These are phyloP conservation scores for Chinchilla lanigera DNA, from an alignment of 2,113 vertebrate species.

Conservation along the genomic window DNA sequence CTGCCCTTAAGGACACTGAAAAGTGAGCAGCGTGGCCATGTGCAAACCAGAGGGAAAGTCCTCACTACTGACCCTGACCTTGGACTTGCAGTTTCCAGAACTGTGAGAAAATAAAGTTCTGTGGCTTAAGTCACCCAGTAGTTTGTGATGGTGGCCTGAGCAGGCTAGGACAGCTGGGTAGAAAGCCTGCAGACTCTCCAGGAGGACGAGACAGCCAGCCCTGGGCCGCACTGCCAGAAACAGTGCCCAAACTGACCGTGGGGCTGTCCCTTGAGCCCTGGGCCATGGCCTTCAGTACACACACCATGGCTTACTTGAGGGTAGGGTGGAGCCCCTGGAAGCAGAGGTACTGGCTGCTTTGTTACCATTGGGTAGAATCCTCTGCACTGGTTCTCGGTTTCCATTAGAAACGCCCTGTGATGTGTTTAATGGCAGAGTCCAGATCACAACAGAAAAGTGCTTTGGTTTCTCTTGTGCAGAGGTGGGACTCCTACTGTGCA, in stretches of 20 bases:
- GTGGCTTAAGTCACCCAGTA: no score
- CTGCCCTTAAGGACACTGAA: not conserved
- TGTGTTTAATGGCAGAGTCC: not conserved
- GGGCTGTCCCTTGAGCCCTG: no score
- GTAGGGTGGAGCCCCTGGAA: accelerated
- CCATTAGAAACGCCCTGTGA: not conserved
- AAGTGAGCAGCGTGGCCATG: not conserved
- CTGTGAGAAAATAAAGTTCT: not conserved
- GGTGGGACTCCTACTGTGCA: not conserved
- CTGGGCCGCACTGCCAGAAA: not conserved
- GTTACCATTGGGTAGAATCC: not conserved
- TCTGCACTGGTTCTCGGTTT: not conserved
- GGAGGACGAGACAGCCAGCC: not conserved
- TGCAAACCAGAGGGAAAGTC: not conserved
- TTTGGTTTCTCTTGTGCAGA: slow-evolving; percentile 9
- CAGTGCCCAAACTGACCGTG: not conserved
- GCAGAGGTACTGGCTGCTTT: not conserved
- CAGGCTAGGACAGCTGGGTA: not conserved
- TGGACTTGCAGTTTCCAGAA: not conserved
- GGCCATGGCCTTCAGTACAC: not conserved
- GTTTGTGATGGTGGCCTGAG: not conserved
- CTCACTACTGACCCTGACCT: not conserved
- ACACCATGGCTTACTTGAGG: no score
- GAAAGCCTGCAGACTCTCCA: not conserved
- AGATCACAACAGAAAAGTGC: not conserved